These are phyloP conservation scores for Punctoribates punctum DNA, from an alignment of 2,888 invertebrate genomes.

Conservation along the genomic window DNA sequence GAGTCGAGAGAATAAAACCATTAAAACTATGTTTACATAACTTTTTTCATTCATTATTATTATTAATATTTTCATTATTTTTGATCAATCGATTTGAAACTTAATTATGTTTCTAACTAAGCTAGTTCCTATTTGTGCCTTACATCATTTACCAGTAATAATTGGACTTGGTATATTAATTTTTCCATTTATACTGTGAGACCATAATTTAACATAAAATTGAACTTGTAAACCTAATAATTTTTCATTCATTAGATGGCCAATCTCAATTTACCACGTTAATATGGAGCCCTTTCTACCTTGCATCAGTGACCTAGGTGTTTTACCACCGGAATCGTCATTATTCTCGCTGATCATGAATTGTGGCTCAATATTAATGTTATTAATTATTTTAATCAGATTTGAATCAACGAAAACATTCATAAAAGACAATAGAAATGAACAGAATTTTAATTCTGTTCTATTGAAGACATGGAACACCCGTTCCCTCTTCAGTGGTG, in stretches of 20 bases:
- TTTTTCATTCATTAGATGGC: too few species aligned
- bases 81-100: too few species aligned
- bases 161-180: slow-evolving; percentile 2
- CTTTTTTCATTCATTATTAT: too few species aligned
- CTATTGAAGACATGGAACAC: not conserved
- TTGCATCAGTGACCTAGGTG: slow-evolving; percentile 9
- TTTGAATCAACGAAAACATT: not conserved
- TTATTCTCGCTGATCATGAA: slow-evolving; percentile 2
- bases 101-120: too few species aligned
- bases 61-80: too few species aligned
- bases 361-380: not conserved
- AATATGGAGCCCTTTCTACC: not conserved
- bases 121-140: too few species aligned
- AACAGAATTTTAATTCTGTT: too few species aligned
- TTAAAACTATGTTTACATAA: too few species aligned
- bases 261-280: not conserved
- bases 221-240: too few species aligned
- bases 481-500: not conserved
- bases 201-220: too few species aligned
- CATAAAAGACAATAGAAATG: not conserved
- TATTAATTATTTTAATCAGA: not conserved
- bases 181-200: slow-evolving; percentile 16
- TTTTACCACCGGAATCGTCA: slow-evolving; percentile 1
- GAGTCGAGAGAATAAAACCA: too few species aligned
- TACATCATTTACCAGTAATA: too few species aligned